These are phyloP conservation scores for Ophioderma brevispina DNA, from an alignment of 35 echinoderm and acorn worm species.

Conservation along the genomic window DNA sequence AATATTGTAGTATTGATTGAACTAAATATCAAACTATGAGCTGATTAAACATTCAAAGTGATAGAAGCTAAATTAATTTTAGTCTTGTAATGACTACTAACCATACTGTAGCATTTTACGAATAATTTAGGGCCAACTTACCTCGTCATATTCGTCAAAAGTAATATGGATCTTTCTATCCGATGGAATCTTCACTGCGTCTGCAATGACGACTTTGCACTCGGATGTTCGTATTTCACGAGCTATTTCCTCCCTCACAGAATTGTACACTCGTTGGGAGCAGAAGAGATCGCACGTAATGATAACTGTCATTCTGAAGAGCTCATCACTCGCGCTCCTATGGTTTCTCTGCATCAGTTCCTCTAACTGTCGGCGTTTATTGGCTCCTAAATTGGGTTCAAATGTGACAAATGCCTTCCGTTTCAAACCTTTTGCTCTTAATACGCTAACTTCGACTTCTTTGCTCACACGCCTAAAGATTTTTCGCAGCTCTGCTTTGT, in stretches of 20 bases:
- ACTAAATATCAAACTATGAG: too few species aligned
- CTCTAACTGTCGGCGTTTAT: background rate
- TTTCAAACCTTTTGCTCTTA: background rate
- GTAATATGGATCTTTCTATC: background rate
- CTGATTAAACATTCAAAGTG: too few species aligned
- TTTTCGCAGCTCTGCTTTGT: background rate
- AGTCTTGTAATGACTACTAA: too few species aligned
- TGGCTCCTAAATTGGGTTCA: background rate
- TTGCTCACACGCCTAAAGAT: background rate
- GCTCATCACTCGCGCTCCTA: background rate
- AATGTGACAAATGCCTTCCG: background rate
- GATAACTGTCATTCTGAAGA: background rate
- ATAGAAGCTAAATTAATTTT: too few species aligned
- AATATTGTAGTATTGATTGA: too few species aligned
- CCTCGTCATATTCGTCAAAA: background rate
- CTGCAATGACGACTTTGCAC: background rate
- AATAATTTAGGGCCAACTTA: too few species aligned
- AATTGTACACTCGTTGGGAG: background rate
- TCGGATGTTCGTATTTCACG: background rate
- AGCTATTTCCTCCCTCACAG: background rate
- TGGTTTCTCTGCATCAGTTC: background rate
- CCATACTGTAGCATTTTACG: too few species aligned
- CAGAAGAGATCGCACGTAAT: background rate
- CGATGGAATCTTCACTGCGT: background rate
- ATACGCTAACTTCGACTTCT: background rate